Evolutionary conservation across 92 coral and sea anemone genomes (phyloP).

Genomic region (Porites rus): DNA sequence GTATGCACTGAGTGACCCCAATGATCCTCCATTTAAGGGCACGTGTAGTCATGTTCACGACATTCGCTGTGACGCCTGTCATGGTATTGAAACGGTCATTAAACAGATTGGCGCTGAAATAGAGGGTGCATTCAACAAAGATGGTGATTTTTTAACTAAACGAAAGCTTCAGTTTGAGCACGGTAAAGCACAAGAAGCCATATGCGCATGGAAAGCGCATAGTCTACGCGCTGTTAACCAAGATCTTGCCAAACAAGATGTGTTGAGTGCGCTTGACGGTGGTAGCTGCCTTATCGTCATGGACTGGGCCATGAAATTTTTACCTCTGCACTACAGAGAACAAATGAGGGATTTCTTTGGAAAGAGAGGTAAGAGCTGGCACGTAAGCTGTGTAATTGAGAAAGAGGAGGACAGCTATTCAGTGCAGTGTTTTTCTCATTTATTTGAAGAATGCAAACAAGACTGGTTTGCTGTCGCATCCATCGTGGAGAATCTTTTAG

Average conservation of each 20-base stretch:
- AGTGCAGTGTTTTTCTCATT: too few species aligned
- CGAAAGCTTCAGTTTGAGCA: too few species aligned
- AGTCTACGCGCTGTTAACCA: conserved; percentile 29
- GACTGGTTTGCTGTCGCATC: too few species aligned
- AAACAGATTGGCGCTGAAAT: neutral
- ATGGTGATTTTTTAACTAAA: too few species aligned
- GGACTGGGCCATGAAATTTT: conserved; percentile 53
- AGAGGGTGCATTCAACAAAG: too few species aligned
- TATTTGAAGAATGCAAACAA: too few species aligned
- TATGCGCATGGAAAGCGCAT: conserved; percentile 24
- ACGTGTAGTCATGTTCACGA: conserved; percentile 13
- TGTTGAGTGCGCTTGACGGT: conserved; percentile 10
- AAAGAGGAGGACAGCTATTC: too few species aligned
- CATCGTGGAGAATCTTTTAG: too few species aligned
- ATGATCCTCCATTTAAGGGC: conserved; percentile 11
- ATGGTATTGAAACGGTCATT: conserved; percentile 25
- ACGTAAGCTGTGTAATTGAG: neutral
- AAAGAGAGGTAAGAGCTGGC: neutral
- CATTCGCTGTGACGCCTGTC: conserved; percentile 11
- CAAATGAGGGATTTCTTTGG: conserved; percentile 14
- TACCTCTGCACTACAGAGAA: conserved; percentile 35
- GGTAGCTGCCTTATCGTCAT: conserved; percentile 34
- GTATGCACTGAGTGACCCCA: neutral
- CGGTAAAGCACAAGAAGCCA: neutral
- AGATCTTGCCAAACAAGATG: conserved; percentile 48